Evolutionary conservation across 2,797 vertebrate species (phyloP).

Genomic region (Sebastes taczanowskii): DNA sequence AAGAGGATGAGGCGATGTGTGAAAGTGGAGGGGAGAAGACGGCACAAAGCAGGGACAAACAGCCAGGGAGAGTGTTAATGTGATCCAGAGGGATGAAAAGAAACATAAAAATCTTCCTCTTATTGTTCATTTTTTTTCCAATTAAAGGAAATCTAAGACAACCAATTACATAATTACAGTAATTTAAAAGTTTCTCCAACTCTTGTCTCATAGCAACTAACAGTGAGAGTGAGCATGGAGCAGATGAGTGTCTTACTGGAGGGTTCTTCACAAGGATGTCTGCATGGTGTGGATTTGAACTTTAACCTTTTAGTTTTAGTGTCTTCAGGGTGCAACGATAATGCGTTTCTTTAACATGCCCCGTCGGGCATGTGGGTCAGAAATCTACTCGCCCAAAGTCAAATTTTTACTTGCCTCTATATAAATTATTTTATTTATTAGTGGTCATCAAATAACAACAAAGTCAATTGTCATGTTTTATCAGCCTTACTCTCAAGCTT

Average conservation of each 20-base stretch:
- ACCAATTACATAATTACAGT: slow-evolving; percentile 20
- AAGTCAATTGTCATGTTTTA: too few relatives aligned
- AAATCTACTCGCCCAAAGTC: too few relatives aligned
- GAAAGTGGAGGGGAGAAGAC: not conserved
- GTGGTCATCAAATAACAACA: too few relatives aligned
- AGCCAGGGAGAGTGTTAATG: not conserved
- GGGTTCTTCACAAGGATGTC: not conserved
- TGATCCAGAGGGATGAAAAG: not conserved
- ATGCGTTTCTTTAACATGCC: too few relatives aligned
- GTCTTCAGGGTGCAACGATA: not conserved
- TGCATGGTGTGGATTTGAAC: not conserved
- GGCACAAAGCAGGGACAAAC: slow-evolving; percentile 7
- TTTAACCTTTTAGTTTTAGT: not conserved
- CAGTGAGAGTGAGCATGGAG: not conserved
- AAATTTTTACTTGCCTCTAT: too few relatives aligned
- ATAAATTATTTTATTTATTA: too few relatives aligned
- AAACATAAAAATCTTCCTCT: not conserved
- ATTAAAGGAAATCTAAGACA: slow-evolving; percentile 29
- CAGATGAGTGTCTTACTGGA: not conserved
- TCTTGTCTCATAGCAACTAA: slow-evolving; percentile 39
- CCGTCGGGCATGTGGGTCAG: too few relatives aligned
- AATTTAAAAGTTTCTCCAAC: slow-evolving; percentile 22
- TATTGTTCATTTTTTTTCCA: not conserved
- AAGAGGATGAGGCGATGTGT: slow-evolving; percentile 50
- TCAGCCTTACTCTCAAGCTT: too few relatives aligned